Evolutionary conservation across 1,140 invertebrate genomes (phyloP).

Genomic region (Hylaeus anthracinus): DNA sequence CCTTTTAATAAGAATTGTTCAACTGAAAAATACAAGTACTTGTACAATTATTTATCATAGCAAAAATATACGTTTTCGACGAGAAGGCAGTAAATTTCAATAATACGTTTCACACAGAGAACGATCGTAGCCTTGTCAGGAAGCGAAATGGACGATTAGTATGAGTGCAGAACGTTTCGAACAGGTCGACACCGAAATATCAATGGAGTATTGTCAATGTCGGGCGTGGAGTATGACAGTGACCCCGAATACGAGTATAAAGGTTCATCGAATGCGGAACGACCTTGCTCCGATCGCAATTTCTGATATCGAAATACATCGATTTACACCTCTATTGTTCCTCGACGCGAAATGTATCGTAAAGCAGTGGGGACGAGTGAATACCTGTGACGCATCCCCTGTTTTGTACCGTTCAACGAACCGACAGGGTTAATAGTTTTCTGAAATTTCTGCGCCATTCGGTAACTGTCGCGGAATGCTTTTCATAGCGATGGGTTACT

Average conservation of each 20-base stretch:
- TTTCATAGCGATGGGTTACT: neutral
- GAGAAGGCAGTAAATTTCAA: neutral
- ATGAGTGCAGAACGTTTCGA: too few relatives aligned
- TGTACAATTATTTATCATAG: too few relatives aligned
- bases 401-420: slow-evolving; percentile 14
- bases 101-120: too few relatives aligned
- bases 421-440: slow-evolving; percentile 31
- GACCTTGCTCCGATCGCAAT: slow-evolving; percentile 37
- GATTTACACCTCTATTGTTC: slow-evolving; percentile 36
- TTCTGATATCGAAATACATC: slow-evolving; percentile 43
- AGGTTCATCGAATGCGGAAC: slow-evolving; percentile 1
- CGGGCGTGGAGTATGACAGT: slow-evolving; percentile 11
- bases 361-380: slow-evolving; percentile 30
- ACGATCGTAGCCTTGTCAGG: too few relatives aligned
- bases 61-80: too few relatives aligned
- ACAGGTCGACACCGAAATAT: neutral
- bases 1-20: too few relatives aligned
- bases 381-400: slow-evolving; percentile 17
- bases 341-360: slow-evolving; percentile 30
- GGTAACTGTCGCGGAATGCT: too few relatives aligned
- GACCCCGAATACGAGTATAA: slow-evolving; percentile 19
- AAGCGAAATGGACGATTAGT: too few relatives aligned
- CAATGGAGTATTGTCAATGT: neutral
- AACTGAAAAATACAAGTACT: too few relatives aligned
- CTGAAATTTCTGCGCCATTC: neutral